Percentiles rank a stretch among this genome's conserved stretches.
Conservation (phyloP, 1,140 invertebrate species). For the Drosophila lowei region DNA sequence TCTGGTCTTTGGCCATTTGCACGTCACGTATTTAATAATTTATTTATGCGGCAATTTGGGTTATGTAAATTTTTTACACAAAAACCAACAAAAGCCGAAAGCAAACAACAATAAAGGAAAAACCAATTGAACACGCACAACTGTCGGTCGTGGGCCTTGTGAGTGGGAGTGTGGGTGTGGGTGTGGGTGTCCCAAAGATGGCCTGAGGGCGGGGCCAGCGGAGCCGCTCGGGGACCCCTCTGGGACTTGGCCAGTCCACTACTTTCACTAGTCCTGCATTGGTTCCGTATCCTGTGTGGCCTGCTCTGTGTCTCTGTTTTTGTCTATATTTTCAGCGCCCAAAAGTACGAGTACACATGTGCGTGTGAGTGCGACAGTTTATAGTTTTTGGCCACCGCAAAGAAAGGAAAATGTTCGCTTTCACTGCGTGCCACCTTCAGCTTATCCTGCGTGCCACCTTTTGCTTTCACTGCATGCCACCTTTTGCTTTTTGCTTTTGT, state of each 20-base stretch:
- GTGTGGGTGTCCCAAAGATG: neutral
- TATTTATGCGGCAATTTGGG: constrained; percentile 77
- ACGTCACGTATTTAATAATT: constrained; percentile 72
- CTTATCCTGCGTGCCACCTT: constrained; percentile 19
- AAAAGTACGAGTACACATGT: constrained; percentile 27
- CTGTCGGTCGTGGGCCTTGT: constrained; percentile 25
- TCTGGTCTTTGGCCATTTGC: constrained; percentile 39
- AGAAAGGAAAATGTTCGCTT: constrained; percentile 33
- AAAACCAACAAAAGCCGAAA: constrained; percentile 26
- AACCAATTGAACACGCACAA: constrained; percentile 67
- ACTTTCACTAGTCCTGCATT: neutral
- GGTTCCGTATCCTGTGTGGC: neutral
- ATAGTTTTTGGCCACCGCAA: constrained; percentile 19
- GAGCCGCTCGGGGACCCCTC: neutral
- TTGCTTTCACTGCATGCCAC: constrained; percentile 4
- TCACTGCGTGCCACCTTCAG: constrained; percentile 28
- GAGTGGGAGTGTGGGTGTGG: neutral
- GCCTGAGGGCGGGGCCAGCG: neutral
- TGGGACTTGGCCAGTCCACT: constrained; percentile 14
- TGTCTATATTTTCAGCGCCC: constrained; percentile 39
- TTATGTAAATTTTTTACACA: constrained; percentile 75
- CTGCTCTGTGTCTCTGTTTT: neutral
- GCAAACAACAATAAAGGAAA: constrained; percentile 26
- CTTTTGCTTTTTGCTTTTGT: too few species aligned
- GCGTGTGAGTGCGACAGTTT: constrained; percentile 4